Evolutionary conservation across 2,797 vertebrate genomes (phyloP).

Genomic region (Chrysolophus pictus): DNA sequence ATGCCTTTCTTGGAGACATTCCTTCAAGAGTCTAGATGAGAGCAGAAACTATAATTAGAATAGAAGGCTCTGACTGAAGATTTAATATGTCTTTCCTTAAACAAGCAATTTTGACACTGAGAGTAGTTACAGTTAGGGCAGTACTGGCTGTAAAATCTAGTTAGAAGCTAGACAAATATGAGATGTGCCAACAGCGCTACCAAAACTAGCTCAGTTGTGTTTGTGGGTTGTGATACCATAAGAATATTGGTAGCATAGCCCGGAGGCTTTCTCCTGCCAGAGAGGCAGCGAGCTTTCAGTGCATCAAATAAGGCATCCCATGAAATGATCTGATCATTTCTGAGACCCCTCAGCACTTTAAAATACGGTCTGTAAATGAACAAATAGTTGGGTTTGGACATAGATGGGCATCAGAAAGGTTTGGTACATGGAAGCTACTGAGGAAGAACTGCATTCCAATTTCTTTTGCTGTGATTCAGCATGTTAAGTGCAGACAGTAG

Average conservation of each 20-base stretch:
- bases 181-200: background rate
- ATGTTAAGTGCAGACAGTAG: background rate
- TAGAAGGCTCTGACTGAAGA: background rate
- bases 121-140: background rate
- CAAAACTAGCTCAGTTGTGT: background rate
- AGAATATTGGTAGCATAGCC: background rate
- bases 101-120: background rate
- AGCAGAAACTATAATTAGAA: constrained; percentile 10
- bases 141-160: constrained; percentile 26
- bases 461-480: background rate
- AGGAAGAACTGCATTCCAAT: background rate
- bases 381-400: background rate
- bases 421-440: background rate
- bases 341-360: background rate
- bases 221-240: background rate
- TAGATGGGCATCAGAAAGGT: background rate
- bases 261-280: background rate
- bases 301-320: background rate
- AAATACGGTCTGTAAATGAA: background rate
- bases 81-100: constrained; percentile 2
- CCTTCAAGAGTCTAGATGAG: background rate
- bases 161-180: background rate
- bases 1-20: background rate
- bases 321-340: background rate
- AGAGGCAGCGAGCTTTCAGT: background rate